These are phyloP conservation scores for Lepidocyrtinus sp. DNA, from an alignment of 2,888 invertebrate genomes.

Conservation along the genomic window DNA sequence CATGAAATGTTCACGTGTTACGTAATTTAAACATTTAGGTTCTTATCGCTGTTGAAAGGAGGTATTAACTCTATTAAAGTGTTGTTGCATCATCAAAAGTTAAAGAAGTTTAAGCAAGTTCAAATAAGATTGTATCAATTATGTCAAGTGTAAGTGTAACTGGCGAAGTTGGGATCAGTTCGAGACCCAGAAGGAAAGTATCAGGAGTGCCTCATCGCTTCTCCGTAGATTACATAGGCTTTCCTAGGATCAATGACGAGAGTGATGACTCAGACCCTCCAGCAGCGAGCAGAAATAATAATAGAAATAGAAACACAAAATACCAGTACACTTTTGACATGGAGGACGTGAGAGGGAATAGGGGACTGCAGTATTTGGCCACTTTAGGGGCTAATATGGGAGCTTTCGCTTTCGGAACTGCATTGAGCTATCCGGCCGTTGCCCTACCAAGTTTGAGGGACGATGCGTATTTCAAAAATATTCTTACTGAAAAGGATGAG, in stretches of 20 bases:
- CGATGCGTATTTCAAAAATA: conserved; percentile 31
- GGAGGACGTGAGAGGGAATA: conserved; percentile 34
- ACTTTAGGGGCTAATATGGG: conserved; percentile 59
- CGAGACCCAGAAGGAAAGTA: not conserved
- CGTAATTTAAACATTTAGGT: no score
- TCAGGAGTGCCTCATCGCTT: conserved; percentile 27
- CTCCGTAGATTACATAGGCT: conserved; percentile 45
- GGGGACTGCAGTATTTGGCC: conserved; percentile 50
- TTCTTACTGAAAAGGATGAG: conserved; percentile 72
- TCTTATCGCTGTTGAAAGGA: no score
- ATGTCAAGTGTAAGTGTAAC: not conserved
- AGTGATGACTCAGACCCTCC: conserved; percentile 38
- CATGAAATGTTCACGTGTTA: no score
- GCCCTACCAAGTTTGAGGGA: conserved; percentile 42
- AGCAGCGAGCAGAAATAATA: not conserved
- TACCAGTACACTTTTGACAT: not conserved
- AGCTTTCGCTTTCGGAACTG: conserved; percentile 51
- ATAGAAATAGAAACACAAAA: conserved; percentile 18
- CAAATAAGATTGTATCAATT: no score
- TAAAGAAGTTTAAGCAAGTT: no score
- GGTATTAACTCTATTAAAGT: no score
- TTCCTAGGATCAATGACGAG: conserved; percentile 46
- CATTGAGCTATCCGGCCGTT: conserved; percentile 36
- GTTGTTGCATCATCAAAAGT: no score
- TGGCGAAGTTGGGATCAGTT: not conserved